A percentile compares a stretch with the other conserved stretches of the same genome.
Evolutionary conservation across 2,888 invertebrate species (phyloP).

Genomic region (Campoletis raptor): DNA sequence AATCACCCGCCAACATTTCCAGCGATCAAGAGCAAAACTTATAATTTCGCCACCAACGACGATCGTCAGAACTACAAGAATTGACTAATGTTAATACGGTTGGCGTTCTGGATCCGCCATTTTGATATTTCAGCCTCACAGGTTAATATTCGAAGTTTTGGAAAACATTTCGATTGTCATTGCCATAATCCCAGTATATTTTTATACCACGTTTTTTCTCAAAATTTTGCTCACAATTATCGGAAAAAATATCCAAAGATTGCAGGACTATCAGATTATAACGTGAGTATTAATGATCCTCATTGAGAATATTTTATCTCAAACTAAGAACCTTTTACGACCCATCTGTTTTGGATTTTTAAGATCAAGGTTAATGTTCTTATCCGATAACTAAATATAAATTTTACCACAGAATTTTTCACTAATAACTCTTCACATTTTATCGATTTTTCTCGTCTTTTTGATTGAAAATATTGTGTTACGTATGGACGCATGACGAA

Average conservation of each 20-base stretch:
- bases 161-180: constrained; percentile 12
- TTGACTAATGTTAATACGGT: background rate
- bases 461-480: background rate
- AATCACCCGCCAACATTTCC: background rate
- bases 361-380: background rate
- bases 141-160: constrained; percentile 24
- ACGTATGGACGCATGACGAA: background rate
- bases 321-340: background rate
- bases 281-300: background rate
- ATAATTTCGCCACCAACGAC: background rate
- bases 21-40: background rate
- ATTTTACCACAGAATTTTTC: background rate
- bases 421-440: background rate
- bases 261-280: background rate
- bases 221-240: background rate
- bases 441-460: background rate
- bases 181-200: constrained; percentile 1
- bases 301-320: background rate
- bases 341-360: constrained; percentile 17
- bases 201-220: background rate
- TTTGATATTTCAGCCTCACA: background rate
- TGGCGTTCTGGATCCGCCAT: background rate
- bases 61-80: background rate
- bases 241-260: background rate
- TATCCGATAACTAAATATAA: background rate